Base-by-base conservation (phyloP, 2,113 vertebrate genomes). In the Bujurquina vittata region DNA sequence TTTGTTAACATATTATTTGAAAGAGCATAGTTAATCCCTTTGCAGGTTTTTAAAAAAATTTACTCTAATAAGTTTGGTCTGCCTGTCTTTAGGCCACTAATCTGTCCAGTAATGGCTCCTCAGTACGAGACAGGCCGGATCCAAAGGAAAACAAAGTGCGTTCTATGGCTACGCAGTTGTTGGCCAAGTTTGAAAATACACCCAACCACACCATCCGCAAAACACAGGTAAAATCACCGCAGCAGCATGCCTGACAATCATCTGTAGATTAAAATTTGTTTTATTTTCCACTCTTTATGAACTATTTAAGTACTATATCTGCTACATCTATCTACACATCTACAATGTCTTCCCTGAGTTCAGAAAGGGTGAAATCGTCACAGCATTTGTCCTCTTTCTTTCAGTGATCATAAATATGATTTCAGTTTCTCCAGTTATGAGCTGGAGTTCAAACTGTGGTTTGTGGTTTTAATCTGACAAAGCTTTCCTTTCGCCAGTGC, bases 111-210 rank as follows among this genome's bases (percentile, higher is more conserved):
- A 96, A 93, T 60, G 93, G 89, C 55, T 69, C 90, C 12, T 84
- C 91, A 55, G 81, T 77, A 62, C 93, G 77, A 74, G 96, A 97
- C 3, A 84, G 79, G 3, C 73, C 23, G 22, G 94, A 95, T 49
- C 90, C 92, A 23, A 97, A 93, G 86, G 97, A 97, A 91, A 99
- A 99, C 91, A 99, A 97, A 95, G 98, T 99, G 75, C 98, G 97
- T 84, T 98, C 96, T 35, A 98, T 99, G 97, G 97, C 98, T 29
- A 96, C 94, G 46, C 98, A 99, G 83, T 91, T 99, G 31, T 92
- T 96, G 87, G 98, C 98, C 78, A 99, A 99, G 91, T 98, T 99
- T 90, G 98, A 99, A 84, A 97, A 86, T 63, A 82, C 95, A 22
- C 90, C 95, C 29, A 97, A 79, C 81, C 91, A 94, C 57, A 78